phyloP scores from a whole-genome alignment of 2,888 invertebrate genomes.

The Caenorhabditis sp. region DNA sequence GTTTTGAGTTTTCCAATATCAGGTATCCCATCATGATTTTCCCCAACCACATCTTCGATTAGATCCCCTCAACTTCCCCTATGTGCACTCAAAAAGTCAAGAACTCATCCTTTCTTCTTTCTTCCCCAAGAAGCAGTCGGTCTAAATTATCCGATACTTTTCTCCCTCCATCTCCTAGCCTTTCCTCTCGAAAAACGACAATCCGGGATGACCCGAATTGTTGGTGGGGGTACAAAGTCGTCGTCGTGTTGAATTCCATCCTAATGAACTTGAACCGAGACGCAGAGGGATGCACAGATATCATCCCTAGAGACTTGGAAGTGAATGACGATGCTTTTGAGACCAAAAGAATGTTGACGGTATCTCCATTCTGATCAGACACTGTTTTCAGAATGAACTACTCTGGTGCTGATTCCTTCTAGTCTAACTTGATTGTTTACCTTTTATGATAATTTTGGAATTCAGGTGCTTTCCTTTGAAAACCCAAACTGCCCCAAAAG shows the following conservation, averaged over 20 bases:
- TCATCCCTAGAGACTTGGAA: conserved; percentile 17
- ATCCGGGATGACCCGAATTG: conserved; percentile 3
- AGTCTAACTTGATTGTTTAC: neutral
- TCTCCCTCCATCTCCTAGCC: neutral
- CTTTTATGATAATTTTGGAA: neutral
- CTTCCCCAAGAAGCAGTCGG: neutral
- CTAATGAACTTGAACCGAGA: conserved; percentile 58
- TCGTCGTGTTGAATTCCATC: conserved; percentile 47
- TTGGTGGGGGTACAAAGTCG: conserved; percentile 10
- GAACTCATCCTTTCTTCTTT: neutral
- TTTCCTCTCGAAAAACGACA: neutral
- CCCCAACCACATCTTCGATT: no score
- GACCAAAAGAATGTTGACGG: neutral
- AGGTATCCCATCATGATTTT: no score
- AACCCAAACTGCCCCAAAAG: neutral
- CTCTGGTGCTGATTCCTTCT: neutral
- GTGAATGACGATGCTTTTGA: neutral
- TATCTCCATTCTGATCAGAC: neutral
- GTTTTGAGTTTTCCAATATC: no score
- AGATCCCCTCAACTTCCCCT: neutral
- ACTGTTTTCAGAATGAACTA: neutral
- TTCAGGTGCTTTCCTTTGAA: neutral
- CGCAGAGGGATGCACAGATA: conserved; percentile 12
- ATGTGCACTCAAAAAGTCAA: neutral
- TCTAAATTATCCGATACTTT: conserved; percentile 17